A percentile compares a stretch with the other conserved stretches of the same genome.
phyloP scores from a whole-genome alignment of 1,140 invertebrate species.

The Helicorthomorpha holstii region DNA sequence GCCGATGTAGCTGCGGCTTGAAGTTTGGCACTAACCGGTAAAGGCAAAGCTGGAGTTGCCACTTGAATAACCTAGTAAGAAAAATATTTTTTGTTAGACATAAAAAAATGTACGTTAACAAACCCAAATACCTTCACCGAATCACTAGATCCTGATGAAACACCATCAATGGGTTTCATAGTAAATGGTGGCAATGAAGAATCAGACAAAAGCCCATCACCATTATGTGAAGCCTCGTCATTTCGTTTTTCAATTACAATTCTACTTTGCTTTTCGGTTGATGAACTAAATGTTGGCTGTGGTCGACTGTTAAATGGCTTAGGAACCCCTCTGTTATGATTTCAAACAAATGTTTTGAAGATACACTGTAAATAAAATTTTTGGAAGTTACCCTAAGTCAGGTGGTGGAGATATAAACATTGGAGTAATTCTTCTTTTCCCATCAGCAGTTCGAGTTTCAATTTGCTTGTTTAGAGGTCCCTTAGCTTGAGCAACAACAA shows the following conservation, averaged over 20 bases:
- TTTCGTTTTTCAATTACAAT: conserved; percentile 66
- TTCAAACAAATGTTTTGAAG: neutral
- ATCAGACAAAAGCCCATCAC: too few relatives aligned
- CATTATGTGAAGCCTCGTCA: conserved; percentile 15
- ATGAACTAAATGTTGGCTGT: conserved; percentile 48
- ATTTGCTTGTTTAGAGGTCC: conserved; percentile 82
- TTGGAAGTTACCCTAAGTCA: conserved; percentile 35
- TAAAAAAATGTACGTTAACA: too few relatives aligned
- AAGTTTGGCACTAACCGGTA: too few relatives aligned
- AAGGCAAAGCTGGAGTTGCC: too few relatives aligned
- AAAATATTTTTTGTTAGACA: too few relatives aligned
- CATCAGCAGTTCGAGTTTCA: conserved; percentile 83
- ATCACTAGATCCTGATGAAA: too few relatives aligned
- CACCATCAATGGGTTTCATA: too few relatives aligned
- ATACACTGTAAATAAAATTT: neutral
- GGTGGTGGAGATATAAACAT: conserved; percentile 67
- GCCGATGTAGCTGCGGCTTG: too few relatives aligned
- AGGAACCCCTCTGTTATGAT: conserved; percentile 33
- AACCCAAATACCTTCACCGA: too few relatives aligned
- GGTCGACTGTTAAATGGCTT: conserved; percentile 22
- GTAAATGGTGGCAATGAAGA: too few relatives aligned
- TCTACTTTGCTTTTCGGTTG: conserved; percentile 55
- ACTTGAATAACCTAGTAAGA: too few relatives aligned
- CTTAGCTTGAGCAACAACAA: too few relatives aligned
- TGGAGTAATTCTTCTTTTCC: conserved; percentile 83